These are phyloP conservation scores for Lasioglossum calceatum DNA, from an alignment of 2,888 invertebrate genomes.

Conservation along the genomic window DNA sequence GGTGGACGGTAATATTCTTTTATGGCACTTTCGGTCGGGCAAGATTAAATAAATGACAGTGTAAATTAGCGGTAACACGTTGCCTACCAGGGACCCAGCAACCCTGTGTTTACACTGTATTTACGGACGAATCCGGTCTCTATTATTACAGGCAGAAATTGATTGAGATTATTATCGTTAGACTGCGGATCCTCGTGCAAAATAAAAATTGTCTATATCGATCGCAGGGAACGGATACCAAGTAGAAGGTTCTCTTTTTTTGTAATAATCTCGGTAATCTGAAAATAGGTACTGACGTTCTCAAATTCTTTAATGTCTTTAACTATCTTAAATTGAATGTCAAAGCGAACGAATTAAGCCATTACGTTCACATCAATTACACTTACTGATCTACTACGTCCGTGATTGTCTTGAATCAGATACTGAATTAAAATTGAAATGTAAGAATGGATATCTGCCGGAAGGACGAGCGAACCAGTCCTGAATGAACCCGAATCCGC, in stretches of 20 bases:
- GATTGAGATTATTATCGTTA: not conserved
- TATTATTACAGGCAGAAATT: not conserved
- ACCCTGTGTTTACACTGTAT: not conserved
- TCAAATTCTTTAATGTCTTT: too few species aligned
- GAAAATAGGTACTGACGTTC: too few species aligned
- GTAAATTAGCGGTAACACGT: not conserved
- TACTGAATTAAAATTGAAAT: not conserved
- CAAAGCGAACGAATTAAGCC: not conserved
- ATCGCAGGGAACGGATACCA: not conserved
- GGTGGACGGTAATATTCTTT: constrained; percentile 6
- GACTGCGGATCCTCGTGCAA: not conserved
- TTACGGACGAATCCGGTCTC: not conserved
- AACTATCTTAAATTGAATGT: not conserved
- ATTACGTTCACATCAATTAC: not conserved
- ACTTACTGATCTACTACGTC: not conserved
- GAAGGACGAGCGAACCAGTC: not conserved
- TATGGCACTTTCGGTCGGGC: not conserved
- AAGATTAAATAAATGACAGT: not conserved
- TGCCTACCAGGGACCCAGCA: not conserved
- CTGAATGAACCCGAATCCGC: not conserved
- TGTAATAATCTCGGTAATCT: not conserved
- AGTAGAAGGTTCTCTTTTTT: not conserved
- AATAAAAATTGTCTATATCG: not conserved
- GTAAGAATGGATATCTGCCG: not conserved
- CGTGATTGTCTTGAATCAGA: not conserved